Percentiles rank a stretch among this genome's conserved stretches.
Evolutionary conservation across 2,888 invertebrate genomes (phyloP).

Genomic region (Nebria salina): DNA sequence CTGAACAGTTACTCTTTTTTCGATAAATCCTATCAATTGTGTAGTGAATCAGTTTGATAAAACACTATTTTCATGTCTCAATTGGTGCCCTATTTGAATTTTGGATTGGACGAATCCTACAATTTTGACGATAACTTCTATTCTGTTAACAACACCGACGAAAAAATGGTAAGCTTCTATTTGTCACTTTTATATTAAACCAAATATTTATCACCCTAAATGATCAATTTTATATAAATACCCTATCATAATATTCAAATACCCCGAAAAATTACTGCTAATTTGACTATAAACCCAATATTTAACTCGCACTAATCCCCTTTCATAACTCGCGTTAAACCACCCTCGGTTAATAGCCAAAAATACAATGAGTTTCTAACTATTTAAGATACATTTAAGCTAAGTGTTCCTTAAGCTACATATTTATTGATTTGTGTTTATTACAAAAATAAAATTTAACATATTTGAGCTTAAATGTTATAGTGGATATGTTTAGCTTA

Average conservation of each 20-base stretch:
- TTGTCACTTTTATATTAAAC: background rate
- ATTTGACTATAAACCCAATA: too few relatives aligned
- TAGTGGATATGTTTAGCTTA: too few relatives aligned
- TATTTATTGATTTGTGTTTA: too few relatives aligned
- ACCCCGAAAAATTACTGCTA: too few relatives aligned
- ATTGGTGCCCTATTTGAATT: slow-evolving; percentile 68
- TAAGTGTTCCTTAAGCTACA: too few relatives aligned
- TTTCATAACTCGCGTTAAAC: background rate
- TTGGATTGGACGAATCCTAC: slow-evolving; percentile 57
- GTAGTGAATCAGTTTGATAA: slow-evolving; percentile 12
- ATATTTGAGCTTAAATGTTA: too few relatives aligned
- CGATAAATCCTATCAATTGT: background rate
- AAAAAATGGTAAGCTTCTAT: slow-evolving; percentile 56
- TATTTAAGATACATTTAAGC: too few relatives aligned
- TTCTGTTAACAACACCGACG: slow-evolving; percentile 51
- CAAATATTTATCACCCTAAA: slow-evolving; percentile 6
- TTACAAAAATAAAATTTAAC: too few relatives aligned
- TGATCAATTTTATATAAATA: too few relatives aligned
- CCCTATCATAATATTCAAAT: too few relatives aligned
- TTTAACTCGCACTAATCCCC: too few relatives aligned
- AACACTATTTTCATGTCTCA: slow-evolving; percentile 65
- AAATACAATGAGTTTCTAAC: background rate
- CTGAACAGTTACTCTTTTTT: background rate
- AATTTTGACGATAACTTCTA: slow-evolving; percentile 54
- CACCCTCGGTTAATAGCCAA: background rate